These are phyloP conservation scores for Lacerta bilineata DNA, from an alignment of 2,797 vertebrate species.

Conservation along the genomic window DNA sequence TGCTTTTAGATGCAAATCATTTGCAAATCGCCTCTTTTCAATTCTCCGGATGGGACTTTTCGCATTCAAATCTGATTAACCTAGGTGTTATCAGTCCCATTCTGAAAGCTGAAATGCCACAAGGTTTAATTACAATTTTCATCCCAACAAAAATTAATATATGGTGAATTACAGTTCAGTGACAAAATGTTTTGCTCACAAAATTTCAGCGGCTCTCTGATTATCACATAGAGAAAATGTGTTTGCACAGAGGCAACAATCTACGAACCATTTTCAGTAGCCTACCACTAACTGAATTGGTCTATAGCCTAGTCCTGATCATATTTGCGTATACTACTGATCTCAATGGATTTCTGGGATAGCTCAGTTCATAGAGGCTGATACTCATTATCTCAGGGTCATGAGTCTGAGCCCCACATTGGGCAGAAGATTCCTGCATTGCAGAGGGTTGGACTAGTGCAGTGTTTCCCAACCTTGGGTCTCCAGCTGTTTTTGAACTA, in stretches of 20 bases:
- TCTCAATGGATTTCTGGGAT: neutral
- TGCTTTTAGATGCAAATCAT: constrained; percentile 28
- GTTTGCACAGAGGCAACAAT: neutral
- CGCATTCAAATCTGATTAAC: constrained; percentile 27
- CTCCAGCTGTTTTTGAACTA: too few relatives aligned
- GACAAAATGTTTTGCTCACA: constrained; percentile 5
- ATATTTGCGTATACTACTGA: neutral
- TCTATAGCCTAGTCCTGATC: neutral
- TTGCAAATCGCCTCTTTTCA: neutral
- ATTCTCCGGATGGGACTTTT: constrained; percentile 14
- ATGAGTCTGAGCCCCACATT: too few relatives aligned
- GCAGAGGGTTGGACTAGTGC: too few relatives aligned
- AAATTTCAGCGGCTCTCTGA: neutral
- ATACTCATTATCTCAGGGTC: too few relatives aligned
- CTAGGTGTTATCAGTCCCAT: neutral
- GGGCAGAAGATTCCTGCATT: too few relatives aligned
- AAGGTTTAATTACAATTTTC: constrained; percentile 11
- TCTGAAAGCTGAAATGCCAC: neutral
- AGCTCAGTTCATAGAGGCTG: neutral
- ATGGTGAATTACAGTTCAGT: neutral
- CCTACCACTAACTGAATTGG: neutral
- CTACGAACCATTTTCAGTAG: neutral
- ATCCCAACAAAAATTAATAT: neutral
- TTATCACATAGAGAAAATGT: neutral
- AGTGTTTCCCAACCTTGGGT: too few relatives aligned